A percentile compares a stretch with the other conserved stretches of the same genome.
Conservation (phyloP, 2,113 vertebrate species). For the Podiceps cristatus region DNA sequence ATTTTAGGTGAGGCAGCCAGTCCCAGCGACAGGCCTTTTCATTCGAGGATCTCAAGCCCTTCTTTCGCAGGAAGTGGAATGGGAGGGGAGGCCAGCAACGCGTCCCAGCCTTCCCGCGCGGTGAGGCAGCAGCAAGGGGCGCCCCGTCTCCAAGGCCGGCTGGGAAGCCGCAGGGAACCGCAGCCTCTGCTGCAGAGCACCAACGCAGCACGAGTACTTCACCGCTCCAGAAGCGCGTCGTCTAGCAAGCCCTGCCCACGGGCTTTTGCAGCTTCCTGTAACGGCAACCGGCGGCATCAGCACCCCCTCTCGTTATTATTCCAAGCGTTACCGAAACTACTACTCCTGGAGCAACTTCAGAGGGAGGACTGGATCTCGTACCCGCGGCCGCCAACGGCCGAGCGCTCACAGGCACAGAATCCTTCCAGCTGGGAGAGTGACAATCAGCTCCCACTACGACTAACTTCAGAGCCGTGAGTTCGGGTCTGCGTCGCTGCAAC, state of each 20-base stretch:
- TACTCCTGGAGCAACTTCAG: background rate
- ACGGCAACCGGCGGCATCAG: background rate
- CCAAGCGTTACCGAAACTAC: background rate
- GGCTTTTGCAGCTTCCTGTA: background rate
- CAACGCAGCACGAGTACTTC: background rate
- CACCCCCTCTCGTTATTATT: background rate
- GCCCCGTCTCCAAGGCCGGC: background rate
- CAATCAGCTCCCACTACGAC: too few relatives aligned
- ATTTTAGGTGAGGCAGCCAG: background rate
- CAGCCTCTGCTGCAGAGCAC: background rate
- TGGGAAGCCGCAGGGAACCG: background rate
- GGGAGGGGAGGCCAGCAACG: background rate
- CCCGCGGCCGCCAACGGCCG: rapidly evolving
- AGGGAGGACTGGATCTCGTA: background rate
- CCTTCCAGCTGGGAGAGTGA: background rate
- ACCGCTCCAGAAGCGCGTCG: background rate
- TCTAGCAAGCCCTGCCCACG: background rate
- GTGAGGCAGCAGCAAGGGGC: background rate
- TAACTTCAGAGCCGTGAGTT: background rate
- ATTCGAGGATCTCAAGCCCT: background rate
- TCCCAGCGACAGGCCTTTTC: background rate
- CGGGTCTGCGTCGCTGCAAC: background rate
- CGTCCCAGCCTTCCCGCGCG: background rate
- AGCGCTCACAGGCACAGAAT: background rate
- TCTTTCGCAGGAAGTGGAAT: background rate